Evolutionary conservation across 2,113 vertebrate genomes (phyloP).

Genomic region (Pionites leucogaster): DNA sequence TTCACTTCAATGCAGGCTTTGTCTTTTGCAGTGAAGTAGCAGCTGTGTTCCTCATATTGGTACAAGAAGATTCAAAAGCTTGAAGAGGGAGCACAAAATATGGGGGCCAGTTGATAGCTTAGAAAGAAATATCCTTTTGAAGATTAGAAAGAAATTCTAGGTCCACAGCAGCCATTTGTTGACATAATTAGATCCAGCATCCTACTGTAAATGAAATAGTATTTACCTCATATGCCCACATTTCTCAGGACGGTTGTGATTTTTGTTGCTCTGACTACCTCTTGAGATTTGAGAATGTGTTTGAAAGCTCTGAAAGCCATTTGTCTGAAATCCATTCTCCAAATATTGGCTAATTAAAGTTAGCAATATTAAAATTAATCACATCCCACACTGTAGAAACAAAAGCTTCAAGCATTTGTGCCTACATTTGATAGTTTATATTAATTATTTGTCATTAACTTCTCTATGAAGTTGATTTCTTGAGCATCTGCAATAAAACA

Average conservation of each 20-base stretch:
- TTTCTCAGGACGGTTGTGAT: neutral
- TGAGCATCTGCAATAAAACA: neutral
- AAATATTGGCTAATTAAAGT: neutral
- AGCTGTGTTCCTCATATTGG: neutral
- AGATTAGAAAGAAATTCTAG: neutral
- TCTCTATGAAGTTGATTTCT: neutral
- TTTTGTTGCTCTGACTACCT: neutral
- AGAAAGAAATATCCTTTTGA: neutral
- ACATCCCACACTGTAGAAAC: neutral
- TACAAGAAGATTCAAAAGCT: neutral
- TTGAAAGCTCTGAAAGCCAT: neutral
- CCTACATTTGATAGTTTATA: neutral
- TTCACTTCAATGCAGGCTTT: neutral
- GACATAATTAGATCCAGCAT: neutral
- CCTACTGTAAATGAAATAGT: neutral
- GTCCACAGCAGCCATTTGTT: neutral
- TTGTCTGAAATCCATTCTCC: neutral
- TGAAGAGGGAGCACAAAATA: neutral
- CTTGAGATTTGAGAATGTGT: neutral
- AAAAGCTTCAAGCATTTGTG: constrained; percentile 7
- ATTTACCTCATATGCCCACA: neutral
- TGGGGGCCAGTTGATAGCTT: neutral
- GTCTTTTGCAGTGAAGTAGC: neutral
- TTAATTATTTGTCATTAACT: neutral
- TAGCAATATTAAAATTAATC: neutral